Percentiles rank a stretch among this genome's conserved stretches.
Evolutionary conservation across 2,113 vertebrate species (phyloP).

Genomic region (Halichoeres trimaculatus): DNA sequence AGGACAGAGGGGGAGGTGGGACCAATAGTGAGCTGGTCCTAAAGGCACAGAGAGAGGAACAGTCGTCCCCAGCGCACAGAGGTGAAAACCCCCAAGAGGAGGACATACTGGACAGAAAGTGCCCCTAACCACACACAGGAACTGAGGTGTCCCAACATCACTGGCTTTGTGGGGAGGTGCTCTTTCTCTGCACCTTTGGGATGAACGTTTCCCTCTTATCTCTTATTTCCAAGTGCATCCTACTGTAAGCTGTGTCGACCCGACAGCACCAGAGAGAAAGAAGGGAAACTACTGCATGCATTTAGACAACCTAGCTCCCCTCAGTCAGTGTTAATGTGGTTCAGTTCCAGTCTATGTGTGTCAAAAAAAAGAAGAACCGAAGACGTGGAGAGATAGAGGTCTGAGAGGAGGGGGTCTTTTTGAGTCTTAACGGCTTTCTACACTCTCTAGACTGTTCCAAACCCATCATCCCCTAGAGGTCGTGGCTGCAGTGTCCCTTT

Average conservation of each 20-base stretch:
- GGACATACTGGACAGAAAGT: slow-evolving; percentile 47
- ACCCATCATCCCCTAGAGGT: slow-evolving; percentile 61
- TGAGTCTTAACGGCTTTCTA: slow-evolving; percentile 64
- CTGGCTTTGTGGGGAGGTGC: slow-evolving; percentile 55
- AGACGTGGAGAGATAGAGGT: slow-evolving; percentile 38
- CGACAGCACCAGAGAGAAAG: slow-evolving; percentile 37
- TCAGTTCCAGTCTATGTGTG: slow-evolving; percentile 72
- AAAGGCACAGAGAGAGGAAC: slow-evolving; percentile 50
- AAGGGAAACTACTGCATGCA: slow-evolving; percentile 76
- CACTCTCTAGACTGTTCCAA: slow-evolving; percentile 78
- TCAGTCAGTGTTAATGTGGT: slow-evolving; percentile 74
- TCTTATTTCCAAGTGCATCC: slow-evolving; percentile 69
- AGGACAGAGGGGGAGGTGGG: slow-evolving; percentile 47
- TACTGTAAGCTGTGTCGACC: slow-evolving; percentile 70
- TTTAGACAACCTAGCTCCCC: slow-evolving; percentile 73
- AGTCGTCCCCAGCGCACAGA: slow-evolving; percentile 40
- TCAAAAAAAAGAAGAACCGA: slow-evolving; percentile 68
- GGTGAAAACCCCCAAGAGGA: slow-evolving; percentile 27
- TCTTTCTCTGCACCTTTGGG: slow-evolving; percentile 43
- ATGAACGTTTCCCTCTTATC: slow-evolving; percentile 47
- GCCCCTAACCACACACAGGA: slow-evolving; percentile 57
- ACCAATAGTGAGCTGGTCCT: slow-evolving; percentile 60
- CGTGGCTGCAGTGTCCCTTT: slow-evolving; percentile 79
- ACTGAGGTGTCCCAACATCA: slow-evolving; percentile 59
- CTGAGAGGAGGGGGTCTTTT: slow-evolving; percentile 45